Evolutionary conservation across 2,113 vertebrate genomes (phyloP).

Genomic region (pig (Sus scrofa)): T2T-Sscrofa CM000822.6:57069501-57070000

Average conservation of each 20-base stretch:
- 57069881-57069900: not conserved
- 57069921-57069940: not conserved
- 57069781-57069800: not conserved
- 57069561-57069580: not conserved
- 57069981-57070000: not conserved
- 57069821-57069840: not conserved
- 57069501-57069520: too few species aligned
- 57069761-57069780: not conserved
- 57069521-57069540: not conserved
- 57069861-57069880: not conserved
- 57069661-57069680: not conserved
- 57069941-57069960: not conserved
- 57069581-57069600: not conserved
- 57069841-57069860: not conserved
- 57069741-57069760: not conserved
- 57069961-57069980: not conserved
- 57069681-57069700: not conserved
- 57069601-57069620: slow-evolving; percentile 35
- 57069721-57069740: not conserved
- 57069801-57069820: not conserved
- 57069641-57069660: not conserved
- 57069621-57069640: not conserved
- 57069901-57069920: not conserved
- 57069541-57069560: not conserved
- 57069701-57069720: not conserved